phyloP scores from a whole-genome alignment of 2,888 invertebrate species.

The Eupelmus urozonus region DNA sequence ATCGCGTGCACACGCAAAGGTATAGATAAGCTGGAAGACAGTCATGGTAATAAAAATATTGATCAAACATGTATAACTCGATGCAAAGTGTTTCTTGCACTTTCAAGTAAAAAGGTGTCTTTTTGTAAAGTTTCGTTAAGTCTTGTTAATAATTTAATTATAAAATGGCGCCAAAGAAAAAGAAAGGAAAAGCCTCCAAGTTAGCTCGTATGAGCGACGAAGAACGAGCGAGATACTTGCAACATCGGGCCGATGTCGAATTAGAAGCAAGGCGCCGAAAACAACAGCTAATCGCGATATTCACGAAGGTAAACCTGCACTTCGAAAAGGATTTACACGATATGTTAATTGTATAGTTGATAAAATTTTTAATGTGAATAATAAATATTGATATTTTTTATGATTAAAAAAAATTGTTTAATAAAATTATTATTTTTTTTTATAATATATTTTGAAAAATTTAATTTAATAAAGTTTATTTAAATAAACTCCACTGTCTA shows the following conservation, averaged over 20 bases:
- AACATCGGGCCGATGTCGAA: constrained; percentile 89
- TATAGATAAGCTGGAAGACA: not conserved
- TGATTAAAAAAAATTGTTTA: not conserved
- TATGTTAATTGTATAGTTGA: too few relatives aligned
- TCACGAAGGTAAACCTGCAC: constrained; percentile 84
- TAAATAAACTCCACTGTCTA: too few relatives aligned
- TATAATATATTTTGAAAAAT: too few relatives aligned
- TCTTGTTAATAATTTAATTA: constrained; percentile 7
- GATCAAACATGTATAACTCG: constrained; percentile 56
- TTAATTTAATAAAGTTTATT: too few relatives aligned
- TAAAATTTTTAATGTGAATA: too few relatives aligned
- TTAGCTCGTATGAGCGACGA: constrained; percentile 91
- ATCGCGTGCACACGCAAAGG: not conserved
- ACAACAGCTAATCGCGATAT: constrained; percentile 87
- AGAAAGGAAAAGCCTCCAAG: constrained; percentile 86
- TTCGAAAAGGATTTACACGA: not conserved
- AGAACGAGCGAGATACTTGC: constrained; percentile 88
- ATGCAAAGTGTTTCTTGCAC: constrained; percentile 12
- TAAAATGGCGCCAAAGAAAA: constrained; percentile 78
- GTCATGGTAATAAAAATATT: constrained; percentile 56
- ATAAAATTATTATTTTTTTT: too few relatives aligned
- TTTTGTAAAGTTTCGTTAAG: too few relatives aligned
- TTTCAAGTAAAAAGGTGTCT: too few relatives aligned
- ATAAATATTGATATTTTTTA: not conserved
- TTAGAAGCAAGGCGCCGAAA: constrained; percentile 89